Percentiles rank a stretch among this genome's conserved stretches.
phyloP scores from a whole-genome alignment of 2,888 invertebrate species.

The Parapristionchus giblindavisi region DNA sequence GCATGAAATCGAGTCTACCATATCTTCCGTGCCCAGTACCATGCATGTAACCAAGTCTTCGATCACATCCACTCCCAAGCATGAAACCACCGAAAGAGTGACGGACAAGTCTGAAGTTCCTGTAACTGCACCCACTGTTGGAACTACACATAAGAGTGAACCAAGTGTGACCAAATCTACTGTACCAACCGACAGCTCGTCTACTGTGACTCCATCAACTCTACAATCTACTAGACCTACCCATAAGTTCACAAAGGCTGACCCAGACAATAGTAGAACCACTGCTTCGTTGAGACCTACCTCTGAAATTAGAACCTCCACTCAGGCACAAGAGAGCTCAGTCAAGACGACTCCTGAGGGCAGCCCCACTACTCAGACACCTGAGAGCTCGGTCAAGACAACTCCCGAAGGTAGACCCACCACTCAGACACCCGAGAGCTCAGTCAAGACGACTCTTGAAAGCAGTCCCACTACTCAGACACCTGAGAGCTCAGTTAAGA shows the following conservation, averaged over 20 bases:
- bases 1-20: too few species aligned
- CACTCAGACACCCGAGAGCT: too few species aligned
- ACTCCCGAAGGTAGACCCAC: not conserved
- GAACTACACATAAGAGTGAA: not conserved
- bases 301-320: not conserved
- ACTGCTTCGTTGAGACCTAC: too few species aligned
- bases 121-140: not conserved
- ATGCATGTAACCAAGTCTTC: constrained; percentile 18
- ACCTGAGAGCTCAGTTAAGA: not conserved
- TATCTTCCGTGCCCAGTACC: too few species aligned
- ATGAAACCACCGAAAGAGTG: constrained; percentile 2
- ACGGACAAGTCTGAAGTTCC: not conserved
- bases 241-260: too few species aligned
- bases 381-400: not conserved
- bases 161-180: not conserved
- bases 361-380: not conserved
- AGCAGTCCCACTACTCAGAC: not conserved
- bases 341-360: too few species aligned
- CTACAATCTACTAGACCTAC: too few species aligned
- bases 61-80: not conserved
- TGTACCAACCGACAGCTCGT: not conserved
- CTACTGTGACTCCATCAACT: not conserved
- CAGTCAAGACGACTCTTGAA: too few species aligned
- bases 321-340: not conserved
- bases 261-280: constrained; percentile 1